Percentiles rank a stretch among this genome's conserved stretches.
phyloP scores from a whole-genome alignment of 2,113 vertebrate genomes.

The Axis porcinus region DNA sequence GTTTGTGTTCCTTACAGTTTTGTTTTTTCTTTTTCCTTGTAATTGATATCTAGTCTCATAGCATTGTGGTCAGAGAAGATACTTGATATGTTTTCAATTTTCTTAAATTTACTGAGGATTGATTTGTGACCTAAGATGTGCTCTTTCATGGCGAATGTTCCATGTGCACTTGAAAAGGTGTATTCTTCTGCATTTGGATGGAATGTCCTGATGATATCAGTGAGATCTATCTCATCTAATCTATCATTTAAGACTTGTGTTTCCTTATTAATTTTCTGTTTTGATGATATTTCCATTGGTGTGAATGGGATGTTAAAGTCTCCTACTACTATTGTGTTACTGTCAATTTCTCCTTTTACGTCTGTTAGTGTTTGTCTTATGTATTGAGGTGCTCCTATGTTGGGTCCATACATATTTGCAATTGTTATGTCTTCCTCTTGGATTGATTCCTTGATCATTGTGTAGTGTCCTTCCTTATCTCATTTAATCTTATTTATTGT shows the following conservation, averaged over 20 bases:
- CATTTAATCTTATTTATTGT: neutral
- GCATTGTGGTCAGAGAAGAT: neutral
- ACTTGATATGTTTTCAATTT: neutral
- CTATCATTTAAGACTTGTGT: neutral
- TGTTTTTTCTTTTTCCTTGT: neutral
- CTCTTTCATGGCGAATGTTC: neutral
- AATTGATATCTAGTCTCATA: neutral
- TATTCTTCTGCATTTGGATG: neutral
- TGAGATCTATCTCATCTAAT: neutral
- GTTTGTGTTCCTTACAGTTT: neutral
- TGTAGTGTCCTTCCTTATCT: neutral
- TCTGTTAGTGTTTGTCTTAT: neutral
- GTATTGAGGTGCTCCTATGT: neutral
- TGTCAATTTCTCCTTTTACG: neutral
- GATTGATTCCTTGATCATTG: neutral
- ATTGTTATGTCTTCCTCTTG: neutral
- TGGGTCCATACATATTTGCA: neutral
- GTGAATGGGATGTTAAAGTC: neutral
- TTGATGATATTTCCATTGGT: neutral
- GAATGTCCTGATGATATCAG: neutral
- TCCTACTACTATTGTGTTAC: neutral
- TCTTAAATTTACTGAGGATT: neutral
- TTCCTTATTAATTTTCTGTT: neutral
- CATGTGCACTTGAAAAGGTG: neutral
- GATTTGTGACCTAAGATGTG: neutral